Evolutionary conservation across 2,888 invertebrate genomes (phyloP).

Genomic region (Nomada flava): DNA sequence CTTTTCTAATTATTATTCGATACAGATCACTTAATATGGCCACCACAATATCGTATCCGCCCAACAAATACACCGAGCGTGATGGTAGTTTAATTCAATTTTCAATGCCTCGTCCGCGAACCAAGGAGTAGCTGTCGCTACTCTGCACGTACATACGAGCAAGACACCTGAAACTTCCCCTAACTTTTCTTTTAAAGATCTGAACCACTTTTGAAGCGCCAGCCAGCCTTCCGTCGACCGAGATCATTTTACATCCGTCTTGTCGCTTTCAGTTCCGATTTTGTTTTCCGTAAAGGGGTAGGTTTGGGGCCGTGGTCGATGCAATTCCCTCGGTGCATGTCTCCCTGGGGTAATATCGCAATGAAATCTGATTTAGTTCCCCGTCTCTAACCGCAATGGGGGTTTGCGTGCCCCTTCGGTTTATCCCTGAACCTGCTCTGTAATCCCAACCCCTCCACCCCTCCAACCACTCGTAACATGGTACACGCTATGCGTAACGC

Average conservation of each 20-base stretch:
- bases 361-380: constrained; percentile 64
- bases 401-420: constrained; percentile 57
- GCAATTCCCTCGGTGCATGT: constrained; percentile 11
- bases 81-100: constrained; percentile 18
- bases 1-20: constrained; percentile 24
- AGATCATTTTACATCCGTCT: constrained; percentile 16
- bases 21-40: background rate
- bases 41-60: too few relatives aligned
- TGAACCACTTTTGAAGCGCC: constrained; percentile 9
- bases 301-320: too few relatives aligned
- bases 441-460: constrained; percentile 16
- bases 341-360: constrained; percentile 63
- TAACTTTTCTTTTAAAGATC: constrained; percentile 29
- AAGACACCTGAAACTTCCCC: background rate
- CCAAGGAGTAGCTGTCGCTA: background rate
- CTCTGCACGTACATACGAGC: background rate
- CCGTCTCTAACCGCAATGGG: background rate
- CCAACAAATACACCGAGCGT: background rate
- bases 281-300: background rate
- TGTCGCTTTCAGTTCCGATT: constrained; percentile 26
- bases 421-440: constrained; percentile 64
- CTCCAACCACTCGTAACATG: constrained; percentile 58
- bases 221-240: constrained; percentile 9
- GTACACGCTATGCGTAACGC: constrained; percentile 69
- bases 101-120: background rate